Conservation (phyloP, 2,888 invertebrate species). For the Ametastegia equiseti region DNA sequence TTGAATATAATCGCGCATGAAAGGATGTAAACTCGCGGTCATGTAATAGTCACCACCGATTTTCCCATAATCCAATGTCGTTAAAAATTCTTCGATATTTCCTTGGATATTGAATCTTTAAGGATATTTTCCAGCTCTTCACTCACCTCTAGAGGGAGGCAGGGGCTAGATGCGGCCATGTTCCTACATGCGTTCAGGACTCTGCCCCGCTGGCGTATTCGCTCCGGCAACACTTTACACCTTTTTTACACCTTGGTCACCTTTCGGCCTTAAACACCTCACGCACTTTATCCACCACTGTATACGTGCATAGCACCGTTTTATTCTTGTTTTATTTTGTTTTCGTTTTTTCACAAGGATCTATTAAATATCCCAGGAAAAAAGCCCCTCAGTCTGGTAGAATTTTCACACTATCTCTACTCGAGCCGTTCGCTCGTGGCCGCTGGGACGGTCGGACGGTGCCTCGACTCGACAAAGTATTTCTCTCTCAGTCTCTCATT, state of each 20-base stretch:
- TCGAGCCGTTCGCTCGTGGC: constrained; percentile 73
- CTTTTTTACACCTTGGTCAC: constrained; percentile 54
- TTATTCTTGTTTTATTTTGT: too few relatives aligned
- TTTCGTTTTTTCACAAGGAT: constrained; percentile 19
- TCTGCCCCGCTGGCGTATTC: constrained; percentile 73
- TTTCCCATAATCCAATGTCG: background rate
- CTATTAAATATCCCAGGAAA: constrained; percentile 22
- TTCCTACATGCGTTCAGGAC: constrained; percentile 76
- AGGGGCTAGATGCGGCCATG: constrained; percentile 76
- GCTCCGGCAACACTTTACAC: constrained; percentile 62
- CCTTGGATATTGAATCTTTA: constrained; percentile 39
- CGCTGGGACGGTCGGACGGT: constrained; percentile 75
- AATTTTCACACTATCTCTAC: constrained; percentile 73
- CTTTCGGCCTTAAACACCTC: constrained; percentile 57
- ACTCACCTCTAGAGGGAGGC: constrained; percentile 76
- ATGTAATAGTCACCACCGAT: background rate
- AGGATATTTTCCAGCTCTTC: constrained; percentile 49
- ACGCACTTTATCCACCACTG: constrained; percentile 54
- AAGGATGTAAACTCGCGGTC: background rate
- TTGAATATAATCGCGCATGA: background rate
- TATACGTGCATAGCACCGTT: constrained; percentile 46
- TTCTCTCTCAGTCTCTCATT: constrained; percentile 66
- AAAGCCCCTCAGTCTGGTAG: constrained; percentile 47
- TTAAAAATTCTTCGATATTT: background rate
- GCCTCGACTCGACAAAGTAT: constrained; percentile 70